Percentiles rank a stretch among this genome's conserved stretches.
phyloP scores from a whole-genome alignment of 2,113 vertebrate species.

The Lepus americanus region DNA sequence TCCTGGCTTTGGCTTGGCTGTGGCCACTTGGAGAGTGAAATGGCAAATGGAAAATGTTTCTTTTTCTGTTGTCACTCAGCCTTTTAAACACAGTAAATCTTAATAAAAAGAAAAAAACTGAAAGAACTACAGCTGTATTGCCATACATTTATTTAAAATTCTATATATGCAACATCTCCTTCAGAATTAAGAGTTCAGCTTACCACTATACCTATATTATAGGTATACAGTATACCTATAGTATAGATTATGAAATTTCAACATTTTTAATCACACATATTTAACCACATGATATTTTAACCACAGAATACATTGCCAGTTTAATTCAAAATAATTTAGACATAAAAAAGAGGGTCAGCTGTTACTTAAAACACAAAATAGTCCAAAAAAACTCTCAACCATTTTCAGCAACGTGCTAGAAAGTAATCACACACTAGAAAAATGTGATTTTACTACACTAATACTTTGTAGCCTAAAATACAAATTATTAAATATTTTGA shows the following conservation, averaged over 20 bases:
- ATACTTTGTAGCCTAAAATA: not conserved
- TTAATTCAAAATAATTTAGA: conserved; percentile 43
- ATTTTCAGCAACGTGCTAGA: not conserved
- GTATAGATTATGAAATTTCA: not conserved
- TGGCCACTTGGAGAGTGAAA: too few relatives aligned
- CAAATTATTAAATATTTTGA: conserved; percentile 55
- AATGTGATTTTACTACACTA: not conserved
- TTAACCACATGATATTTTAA: too few relatives aligned
- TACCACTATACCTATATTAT: not conserved
- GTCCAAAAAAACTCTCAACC: not conserved
- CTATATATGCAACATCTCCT: not conserved
- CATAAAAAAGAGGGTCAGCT: not conserved
- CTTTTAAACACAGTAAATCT: too few relatives aligned
- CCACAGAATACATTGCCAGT: not conserved
- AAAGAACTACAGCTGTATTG: not conserved
- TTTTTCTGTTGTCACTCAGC: too few relatives aligned
- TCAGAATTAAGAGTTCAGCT: conserved; percentile 7
- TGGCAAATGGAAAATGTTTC: too few relatives aligned
- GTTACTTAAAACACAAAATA: conserved; percentile 50
- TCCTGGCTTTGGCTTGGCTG: too few relatives aligned
- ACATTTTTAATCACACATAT: not conserved
- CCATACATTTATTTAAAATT: conserved; percentile 4
- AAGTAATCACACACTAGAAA: conserved; percentile 26
- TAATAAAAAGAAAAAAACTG: too few relatives aligned
- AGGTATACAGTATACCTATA: not conserved